Percentiles rank a stretch among this genome's conserved stretches.
Evolutionary conservation across 1,140 invertebrate species (phyloP).

Genomic region (Drosophila kurseongensis): DNA sequence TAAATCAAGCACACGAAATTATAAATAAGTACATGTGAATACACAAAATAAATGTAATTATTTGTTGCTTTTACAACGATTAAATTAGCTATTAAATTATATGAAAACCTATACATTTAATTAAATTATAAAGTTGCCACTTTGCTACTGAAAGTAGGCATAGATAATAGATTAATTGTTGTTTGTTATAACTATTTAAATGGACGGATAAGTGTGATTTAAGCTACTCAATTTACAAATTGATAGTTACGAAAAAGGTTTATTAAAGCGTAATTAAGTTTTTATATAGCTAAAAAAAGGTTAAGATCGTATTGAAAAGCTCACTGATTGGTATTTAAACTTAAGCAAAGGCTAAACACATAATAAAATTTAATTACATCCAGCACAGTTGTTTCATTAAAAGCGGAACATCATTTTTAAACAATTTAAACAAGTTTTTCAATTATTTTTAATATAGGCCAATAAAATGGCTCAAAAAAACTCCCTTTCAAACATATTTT

Average conservation of each 20-base stretch:
- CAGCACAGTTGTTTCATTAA: conserved; percentile 29
- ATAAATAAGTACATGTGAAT: conserved; percentile 3
- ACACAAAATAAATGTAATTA: conserved; percentile 21
- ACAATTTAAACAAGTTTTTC: conserved; percentile 55
- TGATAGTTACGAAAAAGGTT: conserved; percentile 12
- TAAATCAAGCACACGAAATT: conserved; percentile 21
- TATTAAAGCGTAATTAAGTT: conserved; percentile 34
- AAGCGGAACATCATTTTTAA: conserved; percentile 17
- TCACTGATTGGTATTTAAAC: conserved; percentile 30
- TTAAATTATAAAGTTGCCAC: conserved; percentile 61
- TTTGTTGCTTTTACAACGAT: conserved; percentile 17
- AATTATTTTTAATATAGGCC: conserved; percentile 62
- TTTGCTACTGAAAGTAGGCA: conserved; percentile 49
- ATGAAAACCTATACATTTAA: conserved; percentile 36
- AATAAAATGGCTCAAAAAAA: conserved; percentile 19
- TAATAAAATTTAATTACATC: conserved; percentile 33
- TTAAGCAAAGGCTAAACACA: conserved; percentile 10
- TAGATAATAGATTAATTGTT: conserved; percentile 48
- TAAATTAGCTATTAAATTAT: conserved; percentile 26
- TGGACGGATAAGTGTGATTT: conserved; percentile 43
- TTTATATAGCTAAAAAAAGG: conserved; percentile 26
- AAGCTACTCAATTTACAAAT: conserved; percentile 25
- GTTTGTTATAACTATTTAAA: conserved; percentile 46
- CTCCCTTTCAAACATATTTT: conserved; percentile 33
- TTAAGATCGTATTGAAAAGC: conserved; percentile 16